Percentiles rank a stretch among this genome's conserved stretches.
phyloP scores from a whole-genome alignment of 2,888 invertebrate species.

The Camptogramma bilineatum region DNA sequence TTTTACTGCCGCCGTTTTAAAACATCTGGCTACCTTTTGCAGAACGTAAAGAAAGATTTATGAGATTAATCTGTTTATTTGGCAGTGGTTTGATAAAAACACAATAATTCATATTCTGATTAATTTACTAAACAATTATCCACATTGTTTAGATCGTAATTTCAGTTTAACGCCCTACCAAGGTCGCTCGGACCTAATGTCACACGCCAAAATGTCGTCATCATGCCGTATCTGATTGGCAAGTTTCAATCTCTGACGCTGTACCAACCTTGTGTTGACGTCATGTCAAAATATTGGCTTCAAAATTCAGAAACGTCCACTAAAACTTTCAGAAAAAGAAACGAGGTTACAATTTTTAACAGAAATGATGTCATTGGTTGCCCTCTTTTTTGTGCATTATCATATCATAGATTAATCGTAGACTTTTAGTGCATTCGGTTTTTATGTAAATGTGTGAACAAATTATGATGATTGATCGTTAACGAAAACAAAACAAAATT shows the following conservation, averaged over 20 bases:
- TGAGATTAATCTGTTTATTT: conserved; percentile 1
- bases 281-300: conserved; percentile 10
- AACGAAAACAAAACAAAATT: no score
- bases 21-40: conserved; percentile 45
- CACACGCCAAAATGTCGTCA: conserved; percentile 45
- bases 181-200: conserved; percentile 43
- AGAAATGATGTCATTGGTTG: no score
- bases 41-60: background rate
- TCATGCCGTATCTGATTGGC: conserved; percentile 42
- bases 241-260: conserved; percentile 9
- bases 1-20: conserved; percentile 53
- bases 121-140: conserved; percentile 12
- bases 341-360: no score
- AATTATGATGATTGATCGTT: no score
- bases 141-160: conserved; percentile 25
- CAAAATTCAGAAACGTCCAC: background rate
- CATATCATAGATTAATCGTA: no score
- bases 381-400: no score
- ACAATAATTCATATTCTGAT: conserved; percentile 22
- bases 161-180: conserved; percentile 47
- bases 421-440: no score
- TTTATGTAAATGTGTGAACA: no score
- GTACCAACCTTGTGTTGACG: conserved; percentile 32
- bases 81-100: conserved; percentile 21
- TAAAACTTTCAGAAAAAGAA: background rate